phyloP scores from a whole-genome alignment of 2,888 invertebrate species.

The Iselma pallidipennis region DNA sequence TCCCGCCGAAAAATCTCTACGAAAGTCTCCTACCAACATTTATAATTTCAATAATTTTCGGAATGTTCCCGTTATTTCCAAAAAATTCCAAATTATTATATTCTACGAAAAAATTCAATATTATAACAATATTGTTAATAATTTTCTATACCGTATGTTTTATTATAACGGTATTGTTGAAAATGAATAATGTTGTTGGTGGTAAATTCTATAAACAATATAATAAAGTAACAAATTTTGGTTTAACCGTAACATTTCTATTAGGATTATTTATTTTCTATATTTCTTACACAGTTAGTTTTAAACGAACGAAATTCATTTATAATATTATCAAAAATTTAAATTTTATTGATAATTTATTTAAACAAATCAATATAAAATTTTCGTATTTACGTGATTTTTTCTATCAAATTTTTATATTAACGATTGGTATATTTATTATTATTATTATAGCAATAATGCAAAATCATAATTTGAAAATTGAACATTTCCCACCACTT shows the following conservation, averaged over 20 bases:
- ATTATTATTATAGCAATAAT: conserved; percentile 2
- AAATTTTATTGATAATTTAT: conserved; percentile 9
- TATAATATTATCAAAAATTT: conserved; percentile 5
- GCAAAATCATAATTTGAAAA: conserved; percentile 12
- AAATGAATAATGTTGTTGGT: conserved; percentile 11
- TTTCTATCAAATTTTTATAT: conserved; percentile 10
- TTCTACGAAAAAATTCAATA: conserved; percentile 10
- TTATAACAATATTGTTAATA: conserved; percentile 5
- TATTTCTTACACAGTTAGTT: conserved; percentile 7
- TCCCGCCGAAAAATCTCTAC: conserved; percentile 7
- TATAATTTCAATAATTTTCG: conserved; percentile 8
- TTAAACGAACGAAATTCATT: conserved; percentile 2
- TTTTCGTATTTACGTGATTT: conserved; percentile 3
- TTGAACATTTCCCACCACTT: conserved; percentile 12
- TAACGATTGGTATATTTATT: conserved; percentile 4
- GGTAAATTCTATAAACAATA: conserved; percentile 10
- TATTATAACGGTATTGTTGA: neutral
- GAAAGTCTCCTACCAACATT: conserved; percentile 13
- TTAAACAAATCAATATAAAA: conserved; percentile 9
- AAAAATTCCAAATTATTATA: conserved; percentile 2
- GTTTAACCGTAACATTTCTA: conserved; percentile 9
- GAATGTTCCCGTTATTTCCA: conserved; percentile 15
- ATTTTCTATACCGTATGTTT: conserved; percentile 8
- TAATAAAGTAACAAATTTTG: conserved; percentile 18
- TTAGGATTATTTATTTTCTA: conserved; percentile 11